phyloP scores from a whole-genome alignment of 1,140 invertebrate genomes.

The Pogonomyrmex barbatus region DNA sequence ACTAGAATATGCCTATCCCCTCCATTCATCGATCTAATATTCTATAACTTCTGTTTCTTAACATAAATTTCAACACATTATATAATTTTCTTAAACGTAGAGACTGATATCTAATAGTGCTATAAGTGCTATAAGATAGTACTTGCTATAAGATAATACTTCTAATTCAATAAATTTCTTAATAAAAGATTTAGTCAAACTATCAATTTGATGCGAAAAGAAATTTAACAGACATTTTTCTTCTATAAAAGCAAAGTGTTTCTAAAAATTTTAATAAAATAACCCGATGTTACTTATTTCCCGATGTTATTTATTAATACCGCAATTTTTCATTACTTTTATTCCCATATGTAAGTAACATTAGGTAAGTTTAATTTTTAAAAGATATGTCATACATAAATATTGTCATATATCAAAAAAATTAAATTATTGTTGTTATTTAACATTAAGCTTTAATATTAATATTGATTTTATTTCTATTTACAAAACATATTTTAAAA shows the following conservation, averaged over 20 bases:
- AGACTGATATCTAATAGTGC: no score
- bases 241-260: background rate
- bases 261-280: background rate
- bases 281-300: background rate
- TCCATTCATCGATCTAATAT: no score
- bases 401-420: background rate
- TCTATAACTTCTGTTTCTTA: background rate
- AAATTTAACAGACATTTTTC: constrained; percentile 1
- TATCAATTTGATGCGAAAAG: background rate
- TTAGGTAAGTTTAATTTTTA: background rate
- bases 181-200: background rate
- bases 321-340: background rate
- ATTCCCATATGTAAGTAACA: background rate
- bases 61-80: background rate
- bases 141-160: background rate
- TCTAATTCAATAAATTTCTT: background rate
- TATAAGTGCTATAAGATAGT: no score
- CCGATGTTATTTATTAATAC: background rate
- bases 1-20: background rate
- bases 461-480: background rate
- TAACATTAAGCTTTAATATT: background rate
- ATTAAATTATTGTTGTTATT: no score
- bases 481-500: background rate
- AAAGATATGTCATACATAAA: background rate
- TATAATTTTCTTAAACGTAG: background rate